A percentile compares a stretch with the other conserved stretches of the same genome.
phyloP scores from a whole-genome alignment of 2,888 invertebrate genomes.

The Stramonita haemastoma region DNA sequence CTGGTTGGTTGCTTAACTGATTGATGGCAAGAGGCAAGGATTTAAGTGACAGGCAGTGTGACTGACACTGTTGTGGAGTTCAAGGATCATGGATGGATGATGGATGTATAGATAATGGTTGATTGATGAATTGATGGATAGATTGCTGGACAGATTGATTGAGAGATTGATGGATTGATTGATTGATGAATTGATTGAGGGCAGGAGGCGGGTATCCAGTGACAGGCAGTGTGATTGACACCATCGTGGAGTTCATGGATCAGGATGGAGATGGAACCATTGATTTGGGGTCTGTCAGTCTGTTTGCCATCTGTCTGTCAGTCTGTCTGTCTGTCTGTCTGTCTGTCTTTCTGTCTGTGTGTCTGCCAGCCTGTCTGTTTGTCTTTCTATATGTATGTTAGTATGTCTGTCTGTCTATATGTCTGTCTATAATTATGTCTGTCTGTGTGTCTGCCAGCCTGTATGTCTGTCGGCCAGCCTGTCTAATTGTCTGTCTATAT shows the following conservation, averaged over 20 bases:
- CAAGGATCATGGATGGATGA: no score
- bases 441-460: neutral
- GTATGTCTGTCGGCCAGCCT: neutral
- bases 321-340: slow-evolving; percentile 7
- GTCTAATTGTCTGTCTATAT: neutral
- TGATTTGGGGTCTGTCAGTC: slow-evolving; percentile 54
- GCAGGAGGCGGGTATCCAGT: slow-evolving; percentile 47
- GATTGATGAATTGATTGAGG: no score
- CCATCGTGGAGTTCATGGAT: slow-evolving; percentile 69
- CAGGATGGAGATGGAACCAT: slow-evolving; percentile 65
- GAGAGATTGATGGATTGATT: no score
- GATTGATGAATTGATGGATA: no score
- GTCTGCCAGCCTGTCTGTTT: neutral
- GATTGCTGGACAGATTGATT: no score
- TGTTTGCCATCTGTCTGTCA: neutral
- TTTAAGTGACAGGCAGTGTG: no score
- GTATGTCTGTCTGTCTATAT: neutral
- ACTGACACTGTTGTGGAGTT: no score
- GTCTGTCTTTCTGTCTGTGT: no score
- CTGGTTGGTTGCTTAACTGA: no score
- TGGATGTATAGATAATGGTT: no score
- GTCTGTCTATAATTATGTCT: neutral
- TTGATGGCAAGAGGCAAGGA: no score
- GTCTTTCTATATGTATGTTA: neutral
- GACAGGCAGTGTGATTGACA: slow-evolving; percentile 63